Conservation (phyloP, 2,888 invertebrate genomes). For the Himalopsyche japonica region DNA sequence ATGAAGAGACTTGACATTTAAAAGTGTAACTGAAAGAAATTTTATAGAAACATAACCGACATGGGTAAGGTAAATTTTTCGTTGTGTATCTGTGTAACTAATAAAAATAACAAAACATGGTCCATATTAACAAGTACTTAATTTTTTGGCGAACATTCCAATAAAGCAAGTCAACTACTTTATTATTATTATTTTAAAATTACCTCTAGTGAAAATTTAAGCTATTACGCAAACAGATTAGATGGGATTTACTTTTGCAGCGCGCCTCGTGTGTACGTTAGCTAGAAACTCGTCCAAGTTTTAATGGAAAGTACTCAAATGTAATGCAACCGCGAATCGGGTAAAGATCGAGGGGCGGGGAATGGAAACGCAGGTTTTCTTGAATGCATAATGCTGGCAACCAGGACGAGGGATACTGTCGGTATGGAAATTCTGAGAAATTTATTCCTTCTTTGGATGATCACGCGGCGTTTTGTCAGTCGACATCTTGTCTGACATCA, state of each 20-base stretch:
- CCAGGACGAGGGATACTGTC: background rate
- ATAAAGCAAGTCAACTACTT: background rate
- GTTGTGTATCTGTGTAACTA: no score
- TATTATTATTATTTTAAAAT: background rate
- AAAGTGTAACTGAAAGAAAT: no score
- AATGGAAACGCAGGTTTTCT: background rate
- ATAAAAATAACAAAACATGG: no score
- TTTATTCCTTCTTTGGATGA: background rate
- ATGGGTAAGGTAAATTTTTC: no score
- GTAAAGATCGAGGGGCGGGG: background rate
- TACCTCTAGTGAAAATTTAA: background rate
- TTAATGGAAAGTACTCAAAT: slow-evolving; percentile 29
- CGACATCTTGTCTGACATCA: background rate
- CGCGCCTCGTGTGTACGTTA: background rate
- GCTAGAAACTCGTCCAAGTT: slow-evolving; percentile 14
- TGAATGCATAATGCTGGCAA: slow-evolving; percentile 18
- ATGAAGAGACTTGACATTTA: no score
- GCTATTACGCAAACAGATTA: background rate
- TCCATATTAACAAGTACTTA: no score
- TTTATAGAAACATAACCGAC: no score
- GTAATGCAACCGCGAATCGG: slow-evolving; percentile 32
- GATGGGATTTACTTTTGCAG: background rate
- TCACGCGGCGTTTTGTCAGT: background rate
- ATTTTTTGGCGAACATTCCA: no score
- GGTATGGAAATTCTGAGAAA: background rate